Base-by-base conservation (phyloP, 2,888 invertebrate genomes). In the Dynastes grantii region DNA sequence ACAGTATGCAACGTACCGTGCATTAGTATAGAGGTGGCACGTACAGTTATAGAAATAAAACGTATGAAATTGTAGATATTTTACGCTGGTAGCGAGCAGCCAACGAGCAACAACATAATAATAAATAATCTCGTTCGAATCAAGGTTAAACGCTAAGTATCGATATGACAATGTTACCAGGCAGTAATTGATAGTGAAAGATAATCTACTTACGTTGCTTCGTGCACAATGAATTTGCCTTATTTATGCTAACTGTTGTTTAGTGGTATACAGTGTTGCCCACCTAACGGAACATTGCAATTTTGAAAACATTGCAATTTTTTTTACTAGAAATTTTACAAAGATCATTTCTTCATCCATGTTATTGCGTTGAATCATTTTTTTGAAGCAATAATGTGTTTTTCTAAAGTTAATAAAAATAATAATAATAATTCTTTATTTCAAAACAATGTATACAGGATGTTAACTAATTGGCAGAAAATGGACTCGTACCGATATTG, bases 61-160 rank as follows among this genome's bases (percentile, higher is more conserved):
- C 55, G 16, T 45, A 11, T 45, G 22, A 22, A 22, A 22, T 16
- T 11, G 29, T 22, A 22, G 9, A 5, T 40, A 65, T 65, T n/a
- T 40, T 65, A 65, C 32, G 65, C 45, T 65, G 40, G 65, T 65
- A 37, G 2, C 16, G 8, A 45, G 11, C 45, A 45, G 45, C 45
- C 45, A 58, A 9, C 55, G n/a, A 16, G 22, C 55, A 58, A 58
- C 22, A 58, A 58, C 22, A 58, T 65, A 65, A 40, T 45, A 37
- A 65, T 65, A 65, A 65, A 45, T 65, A 65, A 65, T 65, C 65
- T 37, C 6, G 65, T 32, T 65, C 37, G 40, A 37, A 65, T 65
- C 65, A 65, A 65, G 65, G 65, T 65, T 65, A 65, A 16, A 58
- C n/a, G 37, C 6, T 64, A 32, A 64, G 27, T 64, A 64, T 64